Percentiles rank a stretch among this genome's conserved stretches.
phyloP scores from a whole-genome alignment of 35 echinoderm and acorn worm species.

The Amphiura filiformis region DNA sequence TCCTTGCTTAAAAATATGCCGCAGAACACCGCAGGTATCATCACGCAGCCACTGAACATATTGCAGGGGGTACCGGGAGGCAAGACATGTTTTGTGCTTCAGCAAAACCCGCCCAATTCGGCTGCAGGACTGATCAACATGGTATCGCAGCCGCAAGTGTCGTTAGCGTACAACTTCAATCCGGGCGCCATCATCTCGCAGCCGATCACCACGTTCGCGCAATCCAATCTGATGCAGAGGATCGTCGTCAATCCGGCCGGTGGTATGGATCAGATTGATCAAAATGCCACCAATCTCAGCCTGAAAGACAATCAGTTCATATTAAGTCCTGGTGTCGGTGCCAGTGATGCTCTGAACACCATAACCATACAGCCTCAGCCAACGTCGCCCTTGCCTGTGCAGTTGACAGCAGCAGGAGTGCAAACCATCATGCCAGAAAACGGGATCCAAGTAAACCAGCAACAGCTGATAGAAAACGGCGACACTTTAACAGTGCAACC shows the following conservation, averaged over 20 bases:
- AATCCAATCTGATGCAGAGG: neutral
- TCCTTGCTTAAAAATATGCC: neutral
- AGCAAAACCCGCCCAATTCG: neutral
- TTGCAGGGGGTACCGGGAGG: neutral
- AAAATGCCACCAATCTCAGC: neutral
- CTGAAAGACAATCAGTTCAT: neutral
- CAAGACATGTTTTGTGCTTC: neutral
- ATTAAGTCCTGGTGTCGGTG: neutral
- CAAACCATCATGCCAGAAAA: neutral
- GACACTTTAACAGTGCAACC: neutral
- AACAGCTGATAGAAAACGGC: neutral
- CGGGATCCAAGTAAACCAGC: neutral
- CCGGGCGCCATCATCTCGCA: neutral
- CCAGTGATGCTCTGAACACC: neutral
- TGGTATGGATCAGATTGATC: neutral
- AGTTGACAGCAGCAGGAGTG: no score
- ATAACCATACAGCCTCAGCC: neutral
- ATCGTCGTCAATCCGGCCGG: neutral
- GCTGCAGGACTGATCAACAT: neutral
- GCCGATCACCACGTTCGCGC: neutral
- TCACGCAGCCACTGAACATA: neutral
- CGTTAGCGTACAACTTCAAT: neutral
- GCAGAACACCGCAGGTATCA: neutral
- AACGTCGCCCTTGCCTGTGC: no score
- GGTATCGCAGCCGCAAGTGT: neutral